Conservation (phyloP, 2,113 vertebrate species). For the Suncus etruscus region DNA sequence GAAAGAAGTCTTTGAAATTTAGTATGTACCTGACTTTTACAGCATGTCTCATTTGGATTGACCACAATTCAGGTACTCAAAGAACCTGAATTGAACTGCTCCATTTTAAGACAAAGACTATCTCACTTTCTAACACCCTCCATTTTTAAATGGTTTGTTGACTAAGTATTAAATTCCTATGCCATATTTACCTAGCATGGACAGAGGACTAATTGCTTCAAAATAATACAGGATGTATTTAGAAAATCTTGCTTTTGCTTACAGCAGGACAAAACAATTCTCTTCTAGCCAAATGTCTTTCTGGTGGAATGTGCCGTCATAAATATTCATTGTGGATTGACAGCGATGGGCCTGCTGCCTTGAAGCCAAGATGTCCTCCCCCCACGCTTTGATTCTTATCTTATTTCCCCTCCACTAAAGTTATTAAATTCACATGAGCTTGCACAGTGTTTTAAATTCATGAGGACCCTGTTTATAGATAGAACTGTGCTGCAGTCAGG, state of each 20-base stretch:
- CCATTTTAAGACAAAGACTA: not conserved
- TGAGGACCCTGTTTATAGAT: slow-evolving; percentile 79
- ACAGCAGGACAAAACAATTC: slow-evolving; percentile 10
- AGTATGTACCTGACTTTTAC: not conserved
- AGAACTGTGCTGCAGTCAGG: slow-evolving; percentile 39
- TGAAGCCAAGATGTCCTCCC: slow-evolving; percentile 47
- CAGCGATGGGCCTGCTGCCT: slow-evolving; percentile 71
- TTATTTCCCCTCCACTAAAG: slow-evolving; percentile 68
- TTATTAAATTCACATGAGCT: slow-evolving; percentile 80
- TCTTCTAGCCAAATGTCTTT: slow-evolving; percentile 69
- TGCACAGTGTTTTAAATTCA: slow-evolving; percentile 77
- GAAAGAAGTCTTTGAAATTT: not conserved
- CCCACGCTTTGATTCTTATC: slow-evolving; percentile 69
- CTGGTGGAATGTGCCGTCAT: slow-evolving; percentile 58
- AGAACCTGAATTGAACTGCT: not conserved
- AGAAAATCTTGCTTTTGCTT: slow-evolving; percentile 60
- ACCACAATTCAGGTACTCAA: not conserved
- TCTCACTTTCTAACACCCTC: not conserved
- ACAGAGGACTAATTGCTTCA: slow-evolving; percentile 53
- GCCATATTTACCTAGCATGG: not conserved
- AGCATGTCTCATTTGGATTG: not conserved
- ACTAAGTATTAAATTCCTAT: slow-evolving; percentile 15
- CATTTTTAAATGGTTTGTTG: slow-evolving; percentile 27
- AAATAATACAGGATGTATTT: slow-evolving; percentile 47
- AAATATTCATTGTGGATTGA: slow-evolving; percentile 78